Conservation (phyloP, 2,797 vertebrate genomes). For the Melanotaenia nigrans region DNA sequence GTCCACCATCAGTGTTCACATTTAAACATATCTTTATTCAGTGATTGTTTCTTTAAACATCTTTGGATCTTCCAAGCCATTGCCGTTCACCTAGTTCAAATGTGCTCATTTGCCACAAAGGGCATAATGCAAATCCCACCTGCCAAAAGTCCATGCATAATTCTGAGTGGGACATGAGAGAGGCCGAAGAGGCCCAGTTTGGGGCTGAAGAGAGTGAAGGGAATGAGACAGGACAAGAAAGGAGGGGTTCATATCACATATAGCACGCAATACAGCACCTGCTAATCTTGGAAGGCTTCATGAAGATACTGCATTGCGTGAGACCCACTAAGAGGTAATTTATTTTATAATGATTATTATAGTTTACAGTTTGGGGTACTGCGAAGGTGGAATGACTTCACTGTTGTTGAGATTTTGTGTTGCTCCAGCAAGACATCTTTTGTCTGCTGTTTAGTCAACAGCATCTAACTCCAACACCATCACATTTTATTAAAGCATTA, state of each 20-base stretch:
- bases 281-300: conserved; percentile 3
- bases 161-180: conserved; percentile 21
- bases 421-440: conserved; percentile 9
- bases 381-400: not conserved
- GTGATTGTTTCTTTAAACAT: conserved; percentile 14
- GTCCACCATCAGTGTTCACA: conserved; percentile 5
- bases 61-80: not conserved
- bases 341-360: not conserved
- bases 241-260: conserved; percentile 5
- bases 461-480: conserved; percentile 19
- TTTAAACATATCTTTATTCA: conserved; percentile 16
- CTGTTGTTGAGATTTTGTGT: not conserved
- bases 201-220: conserved; percentile 9
- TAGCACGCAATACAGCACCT: not conserved
- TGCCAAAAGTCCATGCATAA: conserved; percentile 28
- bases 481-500: conserved; percentile 35
- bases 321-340: not conserved
- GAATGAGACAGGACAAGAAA: conserved; percentile 15
- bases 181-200: conserved; percentile 35
- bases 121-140: conserved; percentile 47
- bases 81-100: conserved; percentile 32
- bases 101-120: conserved; percentile 21
- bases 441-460: conserved; percentile 14
- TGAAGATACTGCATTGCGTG: conserved; percentile 3
- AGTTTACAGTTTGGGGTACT: not conserved